Evolutionary conservation across 2,888 invertebrate species (phyloP).

Genomic region (Drosophila pegasa): DNA sequence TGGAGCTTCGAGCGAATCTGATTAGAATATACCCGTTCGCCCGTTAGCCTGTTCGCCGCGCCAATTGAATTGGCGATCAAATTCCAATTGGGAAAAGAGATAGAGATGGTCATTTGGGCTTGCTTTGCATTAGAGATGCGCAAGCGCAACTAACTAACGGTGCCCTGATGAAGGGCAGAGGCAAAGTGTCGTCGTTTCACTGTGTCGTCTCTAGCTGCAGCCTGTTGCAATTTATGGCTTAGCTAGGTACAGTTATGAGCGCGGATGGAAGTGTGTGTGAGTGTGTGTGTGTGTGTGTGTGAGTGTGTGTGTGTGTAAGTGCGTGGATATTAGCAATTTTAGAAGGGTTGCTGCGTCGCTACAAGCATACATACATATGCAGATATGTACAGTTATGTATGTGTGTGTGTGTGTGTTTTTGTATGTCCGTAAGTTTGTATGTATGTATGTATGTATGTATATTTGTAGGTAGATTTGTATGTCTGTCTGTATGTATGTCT

Average conservation of each 20-base stretch:
- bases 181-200: slow-evolving; percentile 24
- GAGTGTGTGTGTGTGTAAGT: no score
- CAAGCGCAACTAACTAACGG: no score
- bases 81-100: slow-evolving; percentile 55
- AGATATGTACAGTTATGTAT: not conserved
- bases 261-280: not conserved
- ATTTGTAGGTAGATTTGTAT: no score
- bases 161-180: not conserved
- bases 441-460: no score
- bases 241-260: slow-evolving; percentile 1
- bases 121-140: no score
- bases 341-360: no score
- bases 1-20: slow-evolving; percentile 25
- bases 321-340: no score
- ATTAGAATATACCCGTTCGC: slow-evolving; percentile 55
- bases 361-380: no score
- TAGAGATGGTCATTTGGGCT: slow-evolving; percentile 10
- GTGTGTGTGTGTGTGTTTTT: no score
- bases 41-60: no score
- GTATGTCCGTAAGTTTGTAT: no score
- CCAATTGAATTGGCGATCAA: slow-evolving; percentile 66
- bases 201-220: slow-evolving; percentile 13
- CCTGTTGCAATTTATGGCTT: slow-evolving; percentile 15
- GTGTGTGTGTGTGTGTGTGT: not conserved
- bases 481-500: no score